A percentile compares a stretch with the other conserved stretches of the same genome.
phyloP scores from a whole-genome alignment of 2,113 vertebrate genomes.

The Chamaea fasciata region DNA sequence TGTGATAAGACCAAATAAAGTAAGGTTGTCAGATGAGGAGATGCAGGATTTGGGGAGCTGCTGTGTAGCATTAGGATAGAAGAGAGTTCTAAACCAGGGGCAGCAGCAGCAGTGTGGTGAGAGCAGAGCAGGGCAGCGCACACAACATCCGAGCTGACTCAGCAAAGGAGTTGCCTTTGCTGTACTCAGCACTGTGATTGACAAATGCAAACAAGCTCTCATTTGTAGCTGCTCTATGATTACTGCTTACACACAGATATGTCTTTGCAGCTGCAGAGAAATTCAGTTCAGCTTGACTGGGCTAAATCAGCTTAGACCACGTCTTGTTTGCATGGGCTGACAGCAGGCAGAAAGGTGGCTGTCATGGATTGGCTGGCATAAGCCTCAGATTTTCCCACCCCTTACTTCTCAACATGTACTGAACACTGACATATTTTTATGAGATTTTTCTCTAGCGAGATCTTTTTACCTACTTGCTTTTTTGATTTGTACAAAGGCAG shows the following conservation, averaged over 20 bases:
- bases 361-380: neutral
- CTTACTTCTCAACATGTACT: neutral
- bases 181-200: neutral
- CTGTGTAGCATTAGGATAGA: fast-evolving
- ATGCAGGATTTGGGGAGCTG: neutral
- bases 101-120: neutral
- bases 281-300: neutral
- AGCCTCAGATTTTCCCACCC: neutral
- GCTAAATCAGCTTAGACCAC: neutral
- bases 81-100: neutral
- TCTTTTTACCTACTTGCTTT: neutral
- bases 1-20: neutral
- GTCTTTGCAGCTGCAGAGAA: neutral
- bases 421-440: neutral
- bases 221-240: neutral
- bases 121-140: fast-evolving
- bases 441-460: neutral
- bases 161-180: neutral
- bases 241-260: neutral
- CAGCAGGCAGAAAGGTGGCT: neutral
- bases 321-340: neutral
- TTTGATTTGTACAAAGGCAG: neutral
- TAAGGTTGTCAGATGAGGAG: neutral
- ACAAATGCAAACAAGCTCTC: neutral
- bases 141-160: neutral